A percentile compares a stretch with the other conserved stretches of the same genome.
These are phyloP conservation scores for Ceyx erithaca DNA, from an alignment of 2,797 vertebrate genomes.

Conservation along the genomic window DNA sequence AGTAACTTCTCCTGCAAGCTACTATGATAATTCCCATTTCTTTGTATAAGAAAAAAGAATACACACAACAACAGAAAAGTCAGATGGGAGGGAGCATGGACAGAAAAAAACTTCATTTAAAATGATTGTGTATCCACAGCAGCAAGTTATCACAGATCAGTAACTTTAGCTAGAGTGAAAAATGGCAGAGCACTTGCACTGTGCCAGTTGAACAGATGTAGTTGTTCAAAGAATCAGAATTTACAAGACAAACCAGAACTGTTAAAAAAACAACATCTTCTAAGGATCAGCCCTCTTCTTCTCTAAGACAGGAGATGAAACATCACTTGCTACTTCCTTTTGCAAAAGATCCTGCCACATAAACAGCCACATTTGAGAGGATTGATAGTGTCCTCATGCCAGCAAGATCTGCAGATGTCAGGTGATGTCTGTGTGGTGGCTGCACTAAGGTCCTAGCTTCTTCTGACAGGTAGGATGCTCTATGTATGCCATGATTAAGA, in stretches of 20 bases:
- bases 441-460: not conserved
- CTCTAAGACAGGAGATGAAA: not conserved
- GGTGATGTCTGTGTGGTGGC: not conserved
- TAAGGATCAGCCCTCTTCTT: not conserved
- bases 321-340: not conserved
- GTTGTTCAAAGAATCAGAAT: not conserved
- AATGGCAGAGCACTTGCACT: not conserved
- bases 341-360: not conserved
- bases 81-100: not conserved
- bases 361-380: not conserved
- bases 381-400: not conserved
- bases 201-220: not conserved
- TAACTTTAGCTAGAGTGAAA: not conserved
- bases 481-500: rapidly evolving
- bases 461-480: not conserved
- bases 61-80: not conserved
- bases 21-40: not conserved
- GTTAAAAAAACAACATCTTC: not conserved
- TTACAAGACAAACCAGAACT: not conserved
- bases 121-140: not conserved
- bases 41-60: not conserved
- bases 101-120: not conserved
- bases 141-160: not conserved
- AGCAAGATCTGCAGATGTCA: not conserved
- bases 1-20: not conserved